A percentile compares a stretch with the other conserved stretches of the same genome.
These are phyloP conservation scores for Callithrix jacchus DNA, from an alignment of 2,113 vertebrate species.

Conservation along the genomic window DNA sequence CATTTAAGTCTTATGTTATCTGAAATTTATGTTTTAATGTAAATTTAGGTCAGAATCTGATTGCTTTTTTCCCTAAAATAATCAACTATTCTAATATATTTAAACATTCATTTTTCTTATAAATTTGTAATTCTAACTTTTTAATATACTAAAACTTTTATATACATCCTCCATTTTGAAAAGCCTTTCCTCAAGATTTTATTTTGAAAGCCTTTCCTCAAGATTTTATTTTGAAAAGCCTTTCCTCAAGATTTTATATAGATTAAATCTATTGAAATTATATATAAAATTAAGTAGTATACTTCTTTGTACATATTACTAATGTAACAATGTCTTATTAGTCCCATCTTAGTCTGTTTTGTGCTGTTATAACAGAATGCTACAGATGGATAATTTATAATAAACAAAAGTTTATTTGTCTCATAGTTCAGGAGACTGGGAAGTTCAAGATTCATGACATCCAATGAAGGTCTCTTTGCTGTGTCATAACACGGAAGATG, in stretches of 20 bases:
- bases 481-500: background rate
- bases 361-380: background rate
- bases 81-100: background rate
- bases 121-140: background rate
- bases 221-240: background rate
- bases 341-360: background rate
- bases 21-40: background rate
- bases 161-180: background rate
- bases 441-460: background rate
- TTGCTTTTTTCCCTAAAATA: background rate
- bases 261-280: conserved; percentile 28
- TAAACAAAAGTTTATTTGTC: background rate
- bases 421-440: background rate
- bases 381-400: background rate
- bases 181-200: background rate
- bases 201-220: no score
- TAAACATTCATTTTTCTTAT: background rate
- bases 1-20: background rate
- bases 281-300: background rate
- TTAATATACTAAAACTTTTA: background rate
- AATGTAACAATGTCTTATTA: background rate
- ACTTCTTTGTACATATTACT: background rate
- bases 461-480: background rate
- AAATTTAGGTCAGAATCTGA: background rate
- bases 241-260: background rate